Base-by-base conservation (phyloP, 2,113 vertebrate species). In the Manacus vitellinus region DNA sequence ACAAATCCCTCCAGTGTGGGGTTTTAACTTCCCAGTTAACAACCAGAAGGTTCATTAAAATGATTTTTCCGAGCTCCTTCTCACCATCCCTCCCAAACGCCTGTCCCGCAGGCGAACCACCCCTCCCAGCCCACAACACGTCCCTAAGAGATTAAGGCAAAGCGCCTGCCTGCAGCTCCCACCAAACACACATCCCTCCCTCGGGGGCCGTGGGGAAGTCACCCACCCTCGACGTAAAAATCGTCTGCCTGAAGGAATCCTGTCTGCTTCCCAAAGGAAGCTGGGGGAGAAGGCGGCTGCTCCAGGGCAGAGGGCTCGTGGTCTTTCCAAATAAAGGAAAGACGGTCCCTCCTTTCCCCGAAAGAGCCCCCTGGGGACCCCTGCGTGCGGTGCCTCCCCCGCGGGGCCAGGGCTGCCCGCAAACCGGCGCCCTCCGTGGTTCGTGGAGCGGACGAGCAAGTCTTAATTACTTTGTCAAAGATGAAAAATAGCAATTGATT, bases 381-480 rank as follows among this genome's bases (percentile, higher is more conserved):
- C 49, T 8, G 51, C 4, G 30, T 9, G 62, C 3, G 27, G 30
- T 17, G 52, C 27, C n/a, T 14, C 43, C 47, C 44, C 17, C 9
- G 9, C 15, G 6, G n/a, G 61, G 33, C 24, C 51, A 25, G 37
- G 6, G n/a, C 52, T 54, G 37, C 23, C 52, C n/a, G 6, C 71
- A 15, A 7, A 9, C 21, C 18, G 5, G 8, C 17, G 9, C 35
- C 39, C 35, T 61, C 28, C 47, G 30, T 56, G 9, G 21, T 24
- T 39, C 5, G 33, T 4, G 31, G 24, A 74, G 59, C 22, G 11
- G 24, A 8, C 96, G 14, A 98, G 92, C 88, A 88, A 96, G 95
- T 71, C 98, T 99, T 99, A 99, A 99, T 99, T 98, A 98, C 98
- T 99, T 98, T 99, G 99, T 99, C 99, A 99, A 98, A 98, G 98